Conservation (phyloP, 2,113 vertebrate species). For the Hassar affinis region DNA sequence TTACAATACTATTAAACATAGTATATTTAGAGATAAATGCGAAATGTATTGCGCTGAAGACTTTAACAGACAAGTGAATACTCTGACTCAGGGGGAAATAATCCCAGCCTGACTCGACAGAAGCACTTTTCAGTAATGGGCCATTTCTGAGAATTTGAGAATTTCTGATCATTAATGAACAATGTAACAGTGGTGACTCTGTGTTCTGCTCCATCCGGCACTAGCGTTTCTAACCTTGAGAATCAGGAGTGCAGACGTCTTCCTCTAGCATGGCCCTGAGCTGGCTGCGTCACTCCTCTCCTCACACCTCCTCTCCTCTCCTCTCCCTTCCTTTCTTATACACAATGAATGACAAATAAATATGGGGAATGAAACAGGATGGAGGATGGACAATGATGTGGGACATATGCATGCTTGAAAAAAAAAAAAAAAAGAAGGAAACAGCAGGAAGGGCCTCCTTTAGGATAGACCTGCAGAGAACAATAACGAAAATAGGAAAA, state of each 20-base stretch:
- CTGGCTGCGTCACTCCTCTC: slow-evolving; percentile 60
- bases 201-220: slow-evolving; percentile 19
- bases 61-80: background rate
- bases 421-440: slow-evolving; percentile 37
- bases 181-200: background rate
- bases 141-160: background rate
- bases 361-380: slow-evolving; percentile 55
- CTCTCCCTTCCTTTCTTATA: slow-evolving; percentile 55
- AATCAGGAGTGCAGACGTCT: slow-evolving; percentile 30
- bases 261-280: slow-evolving; percentile 56
- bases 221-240: slow-evolving; percentile 34
- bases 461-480: slow-evolving; percentile 75
- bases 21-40: background rate
- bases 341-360: slow-evolving; percentile 69
- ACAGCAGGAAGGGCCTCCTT: slow-evolving; percentile 62
- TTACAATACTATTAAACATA: background rate
- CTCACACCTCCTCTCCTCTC: slow-evolving; percentile 57
- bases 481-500: slow-evolving; percentile 58
- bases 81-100: background rate
- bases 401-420: slow-evolving; percentile 60
- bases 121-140: background rate
- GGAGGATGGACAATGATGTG: slow-evolving; percentile 43
- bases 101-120: background rate
- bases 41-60: background rate
- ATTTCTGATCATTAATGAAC: slow-evolving; percentile 10